phyloP scores from a whole-genome alignment of 1,140 invertebrate species.

The Polyergus mexicanus region DNA sequence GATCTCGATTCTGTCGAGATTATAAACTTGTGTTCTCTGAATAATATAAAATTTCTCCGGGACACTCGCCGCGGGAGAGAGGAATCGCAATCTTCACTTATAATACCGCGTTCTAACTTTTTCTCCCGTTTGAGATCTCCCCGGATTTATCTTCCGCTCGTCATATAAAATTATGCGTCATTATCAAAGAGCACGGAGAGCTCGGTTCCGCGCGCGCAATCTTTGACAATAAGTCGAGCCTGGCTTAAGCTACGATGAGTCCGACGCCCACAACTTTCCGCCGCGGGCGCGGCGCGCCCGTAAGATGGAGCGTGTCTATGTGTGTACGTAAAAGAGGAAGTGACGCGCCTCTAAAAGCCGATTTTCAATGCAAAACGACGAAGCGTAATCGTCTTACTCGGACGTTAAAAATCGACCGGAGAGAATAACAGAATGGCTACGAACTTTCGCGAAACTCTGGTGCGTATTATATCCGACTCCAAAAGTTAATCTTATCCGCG shows the following conservation, averaged over 20 bases:
- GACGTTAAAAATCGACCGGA: conserved; percentile 29
- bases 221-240: conserved; percentile 55
- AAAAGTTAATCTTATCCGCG: conserved; percentile 32
- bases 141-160: conserved; percentile 42
- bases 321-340: neutral
- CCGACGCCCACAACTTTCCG: neutral
- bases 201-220: neutral
- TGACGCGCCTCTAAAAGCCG: conserved; percentile 38
- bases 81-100: conserved; percentile 41
- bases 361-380: conserved; percentile 58
- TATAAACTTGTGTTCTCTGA: conserved; percentile 52
- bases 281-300: neutral
- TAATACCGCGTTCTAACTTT: conserved; percentile 42
- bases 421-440: neutral
- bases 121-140: conserved; percentile 1
- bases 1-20: conserved; percentile 40
- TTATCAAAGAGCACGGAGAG: conserved; percentile 38
- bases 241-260: conserved; percentile 42
- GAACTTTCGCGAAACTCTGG: conserved; percentile 31
- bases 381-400: conserved; percentile 60
- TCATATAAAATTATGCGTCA: conserved; percentile 60
- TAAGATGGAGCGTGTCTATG: neutral
- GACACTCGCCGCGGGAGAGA: neutral
- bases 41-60: conserved; percentile 33
- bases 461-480: conserved; percentile 40